Base-by-base conservation (phyloP, 2,888 invertebrate genomes). In the Eumacrocentrus americanus region DNA sequence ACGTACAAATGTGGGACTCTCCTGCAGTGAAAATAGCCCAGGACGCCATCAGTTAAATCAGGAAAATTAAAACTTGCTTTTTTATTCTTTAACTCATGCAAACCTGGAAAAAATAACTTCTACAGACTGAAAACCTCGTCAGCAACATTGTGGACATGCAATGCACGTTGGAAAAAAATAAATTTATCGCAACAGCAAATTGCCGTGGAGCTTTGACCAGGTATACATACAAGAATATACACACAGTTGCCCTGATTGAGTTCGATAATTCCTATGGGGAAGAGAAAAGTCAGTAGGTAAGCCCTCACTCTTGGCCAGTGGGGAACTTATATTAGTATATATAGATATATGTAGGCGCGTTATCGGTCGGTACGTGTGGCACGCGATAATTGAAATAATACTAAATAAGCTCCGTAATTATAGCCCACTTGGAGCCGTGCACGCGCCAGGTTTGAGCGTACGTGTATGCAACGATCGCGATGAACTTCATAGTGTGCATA, bases 301-400 rank as follows among this genome's bases (percentile, higher is more conserved):
- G 35, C 54, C 38, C 53, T 60, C 25, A 53, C 18, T 52, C n/a
- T n/a, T n/a, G n/a, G n/a, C n/a, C n/a, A n/a, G n/a, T n/a, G n/a
- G n/a, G n/a, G n/a, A n/a, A n/a, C n/a, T n/a, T n/a, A 48, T 56
- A 48, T 47, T 25, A 9, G n/a, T 42, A 16, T 16, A 12, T 42
- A 42, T 40, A 6, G 6, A 38, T 38, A 40, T 63, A 64, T 64
- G 65, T 62, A 60, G 64, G 64, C 65, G 68, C 67, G 67, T 67
- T 66, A 68, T 68, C 67, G 60, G 65, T 35, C 56, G 63, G 50
- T 69, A 67, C 74, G 72, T 75, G 72, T 72, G 71, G 74, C 75
- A 74, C 74, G 74, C 74, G 73, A 75, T 75, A 75, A 76, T 74
- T 75, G 75, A 74, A 75, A 75, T 74, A 74, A 75, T 75, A 73